phyloP scores from a whole-genome alignment of 2,888 invertebrate genomes.

The Brachypterus glaber region DNA sequence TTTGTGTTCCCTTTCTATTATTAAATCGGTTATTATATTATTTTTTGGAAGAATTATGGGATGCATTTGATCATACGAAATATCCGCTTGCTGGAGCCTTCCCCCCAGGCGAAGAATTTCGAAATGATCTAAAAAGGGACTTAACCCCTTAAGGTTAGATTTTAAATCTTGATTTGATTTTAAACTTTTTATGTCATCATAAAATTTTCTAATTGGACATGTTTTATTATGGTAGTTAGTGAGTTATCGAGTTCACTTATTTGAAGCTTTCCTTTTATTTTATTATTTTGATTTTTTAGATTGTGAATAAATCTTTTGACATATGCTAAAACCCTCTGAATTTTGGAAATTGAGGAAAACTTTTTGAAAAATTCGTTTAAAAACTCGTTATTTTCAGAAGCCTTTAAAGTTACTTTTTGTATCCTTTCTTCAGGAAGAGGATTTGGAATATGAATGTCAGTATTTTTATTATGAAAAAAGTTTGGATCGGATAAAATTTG shows the following conservation, averaged over 20 bases:
- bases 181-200: background rate
- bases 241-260: background rate
- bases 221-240: background rate
- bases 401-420: background rate
- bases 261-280: background rate
- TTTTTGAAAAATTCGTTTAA: background rate
- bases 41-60: too few species aligned
- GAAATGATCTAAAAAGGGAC: background rate
- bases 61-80: too few species aligned
- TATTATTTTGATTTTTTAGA: background rate
- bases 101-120: background rate
- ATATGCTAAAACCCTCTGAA: background rate
- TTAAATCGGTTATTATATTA: background rate
- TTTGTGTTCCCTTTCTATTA: slow-evolving; percentile 14
- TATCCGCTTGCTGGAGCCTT: too few species aligned
- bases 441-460: background rate
- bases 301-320: background rate
- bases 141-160: too few species aligned
- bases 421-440: background rate
- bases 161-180: too few species aligned
- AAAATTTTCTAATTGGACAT: background rate
- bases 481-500: background rate
- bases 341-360: background rate
- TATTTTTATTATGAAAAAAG: background rate
- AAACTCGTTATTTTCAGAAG: background rate